Evolutionary conservation across 2,797 vertebrate genomes (phyloP).

Genomic region (Meriones psammophilus): DNA sequence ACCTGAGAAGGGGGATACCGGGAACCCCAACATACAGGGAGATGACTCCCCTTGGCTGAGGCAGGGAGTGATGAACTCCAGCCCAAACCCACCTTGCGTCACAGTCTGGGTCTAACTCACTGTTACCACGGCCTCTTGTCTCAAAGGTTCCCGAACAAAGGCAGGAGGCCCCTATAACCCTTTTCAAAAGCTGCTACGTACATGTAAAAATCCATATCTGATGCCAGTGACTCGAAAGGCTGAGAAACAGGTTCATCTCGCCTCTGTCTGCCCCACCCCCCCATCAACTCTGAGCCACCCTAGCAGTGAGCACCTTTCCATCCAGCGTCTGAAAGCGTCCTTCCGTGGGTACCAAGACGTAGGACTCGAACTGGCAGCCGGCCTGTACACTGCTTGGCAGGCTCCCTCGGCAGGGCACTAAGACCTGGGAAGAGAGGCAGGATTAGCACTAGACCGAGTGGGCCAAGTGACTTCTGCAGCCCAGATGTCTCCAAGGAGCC

Average conservation of each 20-base stretch:
- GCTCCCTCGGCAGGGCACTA: constrained; percentile 96
- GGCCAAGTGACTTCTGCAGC: too few relatives aligned
- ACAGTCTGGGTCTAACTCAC: not conserved
- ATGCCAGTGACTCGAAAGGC: not conserved
- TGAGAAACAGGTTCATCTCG: not conserved
- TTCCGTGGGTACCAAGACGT: constrained; percentile 92
- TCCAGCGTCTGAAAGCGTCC: constrained; percentile 93
- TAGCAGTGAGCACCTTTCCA: constrained; percentile 91
- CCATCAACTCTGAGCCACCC: not conserved
- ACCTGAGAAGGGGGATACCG: not conserved
- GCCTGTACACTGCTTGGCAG: constrained; percentile 88
- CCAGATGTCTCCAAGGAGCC: not conserved
- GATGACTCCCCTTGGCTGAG: not conserved
- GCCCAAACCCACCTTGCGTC: too few relatives aligned
- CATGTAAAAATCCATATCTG: not conserved
- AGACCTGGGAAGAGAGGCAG: constrained; percentile 88
- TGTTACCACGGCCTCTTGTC: not conserved
- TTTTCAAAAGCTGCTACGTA: not conserved
- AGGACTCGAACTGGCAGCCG: constrained; percentile 94
- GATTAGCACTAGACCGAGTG: not conserved
- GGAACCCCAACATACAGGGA: accelerated
- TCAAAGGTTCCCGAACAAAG: not conserved
- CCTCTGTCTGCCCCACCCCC: not conserved
- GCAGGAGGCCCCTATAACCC: not conserved
- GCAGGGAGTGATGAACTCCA: not conserved